These are phyloP conservation scores for Cisticola juncidis DNA, from an alignment of 2,113 vertebrate genomes.

Conservation along the genomic window DNA sequence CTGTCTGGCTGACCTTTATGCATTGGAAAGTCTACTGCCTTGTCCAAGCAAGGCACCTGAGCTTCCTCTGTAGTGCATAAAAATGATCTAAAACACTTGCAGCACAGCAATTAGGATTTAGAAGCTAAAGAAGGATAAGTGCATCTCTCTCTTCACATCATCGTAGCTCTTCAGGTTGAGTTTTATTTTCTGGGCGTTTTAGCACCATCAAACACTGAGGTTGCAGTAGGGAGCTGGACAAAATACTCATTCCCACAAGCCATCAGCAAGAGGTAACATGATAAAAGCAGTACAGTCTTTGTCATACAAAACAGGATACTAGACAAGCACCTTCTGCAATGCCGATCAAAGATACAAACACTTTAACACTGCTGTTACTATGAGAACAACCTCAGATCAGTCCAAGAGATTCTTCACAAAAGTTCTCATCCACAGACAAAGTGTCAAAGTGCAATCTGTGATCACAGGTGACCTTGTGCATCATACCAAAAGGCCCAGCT, in stretches of 20 bases:
- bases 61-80: neutral
- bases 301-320: neutral
- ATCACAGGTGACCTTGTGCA: neutral
- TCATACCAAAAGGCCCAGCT: neutral
- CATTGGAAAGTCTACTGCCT: neutral
- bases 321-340: neutral
- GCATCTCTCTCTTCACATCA: neutral
- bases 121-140: neutral
- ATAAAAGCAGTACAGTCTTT: neutral
- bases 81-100: neutral
- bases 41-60: neutral
- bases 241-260: neutral
- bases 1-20: neutral
- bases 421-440: neutral
- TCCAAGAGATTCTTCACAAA: neutral
- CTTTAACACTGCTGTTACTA: neutral
- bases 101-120: neutral
- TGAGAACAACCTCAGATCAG: neutral
- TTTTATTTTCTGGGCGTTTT: neutral
- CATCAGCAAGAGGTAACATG: neutral
- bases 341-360: neutral
- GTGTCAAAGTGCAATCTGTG: neutral
- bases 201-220: neutral
- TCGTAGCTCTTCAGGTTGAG: neutral
- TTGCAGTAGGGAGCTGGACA: neutral